Base-by-base conservation (phyloP, 2,888 invertebrate genomes). In the Carpatolechia fugitivella region DNA sequence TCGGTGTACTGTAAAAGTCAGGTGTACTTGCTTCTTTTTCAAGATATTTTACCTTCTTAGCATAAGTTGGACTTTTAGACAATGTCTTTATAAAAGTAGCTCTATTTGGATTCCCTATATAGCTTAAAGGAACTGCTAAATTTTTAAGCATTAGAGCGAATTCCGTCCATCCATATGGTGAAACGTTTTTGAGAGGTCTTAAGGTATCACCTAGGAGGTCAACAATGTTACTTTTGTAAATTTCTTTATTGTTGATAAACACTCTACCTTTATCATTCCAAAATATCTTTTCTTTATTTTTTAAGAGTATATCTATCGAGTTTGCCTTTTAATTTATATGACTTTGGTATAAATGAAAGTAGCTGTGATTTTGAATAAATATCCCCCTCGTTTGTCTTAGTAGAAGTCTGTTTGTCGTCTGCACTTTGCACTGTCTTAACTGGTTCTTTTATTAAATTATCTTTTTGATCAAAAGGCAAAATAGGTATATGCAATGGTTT, bases 151-250 rank as follows among this genome's bases (percentile, higher is more conserved):
- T 55, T 13, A 20, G 54, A 20, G 60, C 56, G 60, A 69, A 69
- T 40, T 54, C n/a, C 56, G 61, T 51, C 68, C 68, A 70, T 4
- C 72, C 70, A 36, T 53, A 54, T 24, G 71, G 69, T 52, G 59
- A 59, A 36, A 52, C 55, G 29, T 30, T 62, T 60, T 69, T 68
- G 3, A 69, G 49, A n/a, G 66, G 65, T 61, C 68, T 59, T 5
- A 72, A 18, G 16, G 50, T 50, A 56, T 69, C 66, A 56, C 62
- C 66, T 38, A 70, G 18, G 41, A 70, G 61, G 49, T 72, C 68
- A 10, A 65, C 31, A 57, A 70, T 69, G 61, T 70, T 67, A 49
- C 64, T 68, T 50, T 57, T 58, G n/a, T 51, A 51, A 40, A 62
- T 57, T 57, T 55, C 56, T 56, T 63, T 44, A 20, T 62, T 62